Percentiles rank a stretch among this genome's conserved stretches.
Evolutionary conservation across 2,888 invertebrate species (phyloP).

Genomic region (Apamea monoglypha): DNA sequence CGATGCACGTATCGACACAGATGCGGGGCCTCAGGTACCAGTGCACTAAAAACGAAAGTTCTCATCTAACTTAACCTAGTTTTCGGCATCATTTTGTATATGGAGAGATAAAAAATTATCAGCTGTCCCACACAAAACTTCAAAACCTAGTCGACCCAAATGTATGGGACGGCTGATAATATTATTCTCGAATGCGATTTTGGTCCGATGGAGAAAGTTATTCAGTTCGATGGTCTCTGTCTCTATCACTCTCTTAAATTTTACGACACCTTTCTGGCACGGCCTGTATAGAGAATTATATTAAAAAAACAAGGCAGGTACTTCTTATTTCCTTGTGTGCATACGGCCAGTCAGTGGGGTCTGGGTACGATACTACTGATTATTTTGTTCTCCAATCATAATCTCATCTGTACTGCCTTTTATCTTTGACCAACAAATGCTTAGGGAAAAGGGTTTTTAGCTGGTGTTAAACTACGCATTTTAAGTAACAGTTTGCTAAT

Average conservation of each 20-base stretch:
- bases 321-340: not conserved
- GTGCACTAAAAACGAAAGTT: slow-evolving; percentile 11
- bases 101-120: no score
- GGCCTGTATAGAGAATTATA: not conserved
- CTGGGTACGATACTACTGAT: not conserved
- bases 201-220: not conserved
- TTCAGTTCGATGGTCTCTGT: not conserved
- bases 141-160: not conserved
- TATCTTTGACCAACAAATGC: no score
- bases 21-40: slow-evolving; percentile 19
- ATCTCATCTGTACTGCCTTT: not conserved
- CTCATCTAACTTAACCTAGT: slow-evolving; percentile 7
- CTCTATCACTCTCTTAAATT: not conserved
- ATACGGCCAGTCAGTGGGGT: not conserved
- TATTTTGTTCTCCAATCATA: not conserved
- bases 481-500: not conserved
- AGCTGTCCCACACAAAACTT: no score
- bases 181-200: not conserved
- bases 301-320: not conserved
- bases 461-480: not conserved
- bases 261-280: not conserved
- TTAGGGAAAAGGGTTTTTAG: not conserved
- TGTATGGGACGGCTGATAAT: no score
- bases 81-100: not conserved
- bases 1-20: slow-evolving; percentile 61